Evolutionary conservation across 1,140 invertebrate species (phyloP), one percentile per base, ranked within the genome.

Genomic region (Gryllus bimaculatus): DNA sequence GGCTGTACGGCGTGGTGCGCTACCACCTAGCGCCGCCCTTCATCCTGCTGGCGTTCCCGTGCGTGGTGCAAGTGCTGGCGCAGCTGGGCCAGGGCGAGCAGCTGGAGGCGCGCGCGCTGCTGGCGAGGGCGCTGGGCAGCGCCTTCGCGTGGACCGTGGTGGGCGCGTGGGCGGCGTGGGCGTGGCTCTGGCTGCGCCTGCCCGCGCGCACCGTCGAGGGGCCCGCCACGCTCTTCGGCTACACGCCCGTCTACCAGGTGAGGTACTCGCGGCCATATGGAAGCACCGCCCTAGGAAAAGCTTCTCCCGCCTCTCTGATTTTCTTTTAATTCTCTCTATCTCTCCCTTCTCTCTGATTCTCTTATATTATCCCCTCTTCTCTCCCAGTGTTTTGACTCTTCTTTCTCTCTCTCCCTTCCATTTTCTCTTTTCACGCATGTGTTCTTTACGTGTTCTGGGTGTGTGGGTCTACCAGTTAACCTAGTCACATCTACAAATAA

Each of bases 181-280:
- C 84, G 8, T 80, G 85, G 7, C 12, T 86, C 18, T 85, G 83
- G 82, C 80, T 85, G 10, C 82, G 83, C 80, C 78, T 90, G 5
- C 88, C 89, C 8, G 86, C 87, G 18, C 85, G 86, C 78, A 83
- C 80, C 18, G 86, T 86, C 48, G 77, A 85, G 74, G 89, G 89
- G 8, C 89, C 89, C 3, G 79, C 86, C 8, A 88, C 89, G 0
- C 83, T 85, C 12, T 87, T 86, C 80, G 89, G 88, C 54, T 85
- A 86, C 79, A 83, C 82, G 6, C 90, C 89, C 5, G 80, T 83
- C 0, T 91, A 90, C 82, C 84, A 85, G 81, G 84, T 84, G 75
- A 47, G 48, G 47, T 73, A 48, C n/a, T 15, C 26, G 20, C 10
- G 47, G 7, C 39, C 8, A 48, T 0, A 18, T 2, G 1, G 26